These are phyloP conservation scores for Bactericera cockerelli DNA, from an alignment of 1,140 invertebrate genomes.

Conservation along the genomic window DNA sequence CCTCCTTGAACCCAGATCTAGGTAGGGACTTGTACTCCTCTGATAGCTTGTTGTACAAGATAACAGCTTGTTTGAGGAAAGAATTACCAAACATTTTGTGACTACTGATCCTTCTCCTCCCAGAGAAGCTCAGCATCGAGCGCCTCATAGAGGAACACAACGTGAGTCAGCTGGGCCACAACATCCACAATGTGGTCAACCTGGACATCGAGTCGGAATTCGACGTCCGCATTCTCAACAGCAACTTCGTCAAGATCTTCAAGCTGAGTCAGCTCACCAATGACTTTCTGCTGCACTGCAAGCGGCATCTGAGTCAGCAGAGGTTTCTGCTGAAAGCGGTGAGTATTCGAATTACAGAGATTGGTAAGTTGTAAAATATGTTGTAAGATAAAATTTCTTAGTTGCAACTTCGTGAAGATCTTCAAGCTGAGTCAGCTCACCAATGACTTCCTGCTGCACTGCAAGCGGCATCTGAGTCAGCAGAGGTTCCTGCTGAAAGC, in stretches of 20 bases:
- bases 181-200: slow-evolving; percentile 1
- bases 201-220: background rate
- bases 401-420: background rate
- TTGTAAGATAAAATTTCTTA: too few species aligned
- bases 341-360: too few species aligned
- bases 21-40: too few species aligned
- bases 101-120: too few species aligned
- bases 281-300: background rate
- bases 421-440: background rate
- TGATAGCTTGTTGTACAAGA: too few species aligned
- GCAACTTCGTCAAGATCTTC: slow-evolving; percentile 6
- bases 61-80: too few species aligned
- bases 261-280: background rate
- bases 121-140: background rate
- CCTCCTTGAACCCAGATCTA: too few species aligned
- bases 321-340: background rate
- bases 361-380: too few species aligned
- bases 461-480: slow-evolving; percentile 1
- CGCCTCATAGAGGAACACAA: background rate
- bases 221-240: background rate
- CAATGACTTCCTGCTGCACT: background rate
- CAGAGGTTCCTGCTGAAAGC: background rate
- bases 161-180: background rate
- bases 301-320: background rate
- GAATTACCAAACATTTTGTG: too few species aligned